phyloP scores from a whole-genome alignment of 2,888 invertebrate genomes.

The Erebia aethiops region DNA sequence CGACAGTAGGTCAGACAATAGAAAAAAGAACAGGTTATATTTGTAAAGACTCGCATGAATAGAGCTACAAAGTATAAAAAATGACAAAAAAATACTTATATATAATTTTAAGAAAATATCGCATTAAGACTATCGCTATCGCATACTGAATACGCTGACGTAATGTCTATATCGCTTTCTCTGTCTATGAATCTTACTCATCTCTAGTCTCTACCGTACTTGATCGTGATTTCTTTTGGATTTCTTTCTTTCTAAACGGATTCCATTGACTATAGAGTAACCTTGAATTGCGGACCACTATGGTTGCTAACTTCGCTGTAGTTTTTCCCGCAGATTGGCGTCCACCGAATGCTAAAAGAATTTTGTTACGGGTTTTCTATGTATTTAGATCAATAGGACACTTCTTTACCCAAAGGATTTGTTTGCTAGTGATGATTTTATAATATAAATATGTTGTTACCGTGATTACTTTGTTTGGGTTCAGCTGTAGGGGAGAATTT shows the following conservation, averaged over 20 bases:
- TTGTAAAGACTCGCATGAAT: no score
- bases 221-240: no score
- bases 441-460: conserved; percentile 65
- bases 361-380: conserved; percentile 69
- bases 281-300: conserved; percentile 42
- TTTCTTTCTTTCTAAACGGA: conserved; percentile 37
- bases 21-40: no score
- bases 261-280: conserved; percentile 40
- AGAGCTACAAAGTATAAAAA: no score
- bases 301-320: conserved; percentile 72
- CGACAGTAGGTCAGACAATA: no score
- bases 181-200: no score
- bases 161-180: no score
- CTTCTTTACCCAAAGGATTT: conserved; percentile 54
- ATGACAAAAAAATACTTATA: no score
- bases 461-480: conserved; percentile 65
- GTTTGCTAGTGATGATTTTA: conserved; percentile 62
- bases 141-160: no score
- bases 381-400: conserved; percentile 70
- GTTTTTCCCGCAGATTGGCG: conserved; percentile 83
- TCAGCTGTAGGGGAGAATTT: conserved; percentile 67
- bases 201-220: no score
- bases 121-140: no score
- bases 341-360: conserved; percentile 75
- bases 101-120: no score